Base-by-base conservation (phyloP, 2,888 invertebrate genomes). In the Caenorhabditis becei region DNA sequence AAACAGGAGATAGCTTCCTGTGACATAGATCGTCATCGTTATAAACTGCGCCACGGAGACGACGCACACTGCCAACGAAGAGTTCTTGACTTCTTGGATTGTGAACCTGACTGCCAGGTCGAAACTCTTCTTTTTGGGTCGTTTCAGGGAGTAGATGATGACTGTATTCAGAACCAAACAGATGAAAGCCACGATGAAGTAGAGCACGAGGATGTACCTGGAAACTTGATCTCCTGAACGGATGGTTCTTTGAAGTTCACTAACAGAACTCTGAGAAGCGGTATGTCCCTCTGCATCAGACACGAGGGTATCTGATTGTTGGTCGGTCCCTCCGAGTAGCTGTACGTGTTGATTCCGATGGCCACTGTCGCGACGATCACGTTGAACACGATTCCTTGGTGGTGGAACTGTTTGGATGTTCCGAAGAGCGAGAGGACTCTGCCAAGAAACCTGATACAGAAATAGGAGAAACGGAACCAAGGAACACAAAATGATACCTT, bases 321-420 rank as follows among this genome's bases (percentile, higher is more conserved):
- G 14, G 62, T 58, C n/a, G 62, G 61, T 11, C 67, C 69, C 26
- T 69, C 77, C 49, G 69, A 77, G 28, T 67, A 62, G 26, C 69
- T 62, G 41, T 70, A 69, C 8, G 18, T 16, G 11, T 41, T 63
- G 24, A 35, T 37, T 3, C 44, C 35, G 3, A 69, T 4, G 11
- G 61, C 61, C 41, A 56, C 23, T 0, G 69, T 7, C 11, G 44
- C 37, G n/a, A 49, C 69, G 5, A 69, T 7, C 14, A 56, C 32
- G 10, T 72, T 72, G 47, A 72, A 32, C 8, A 65, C 1, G 14
- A 24, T n/a, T 20, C 72, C 72, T 16, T 65, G 72, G 18, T 49
- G 18, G 18, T 51, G 23, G 58, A 37, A 18, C 0, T 41, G 56
- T 41, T 72, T 63, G 11, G 41, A 63, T 10, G 47, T 23, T 1